Evolutionary conservation across 2,113 vertebrate species (phyloP), one percentile per base, ranked within the genome.

Genomic region (Callipepla californica): DNA sequence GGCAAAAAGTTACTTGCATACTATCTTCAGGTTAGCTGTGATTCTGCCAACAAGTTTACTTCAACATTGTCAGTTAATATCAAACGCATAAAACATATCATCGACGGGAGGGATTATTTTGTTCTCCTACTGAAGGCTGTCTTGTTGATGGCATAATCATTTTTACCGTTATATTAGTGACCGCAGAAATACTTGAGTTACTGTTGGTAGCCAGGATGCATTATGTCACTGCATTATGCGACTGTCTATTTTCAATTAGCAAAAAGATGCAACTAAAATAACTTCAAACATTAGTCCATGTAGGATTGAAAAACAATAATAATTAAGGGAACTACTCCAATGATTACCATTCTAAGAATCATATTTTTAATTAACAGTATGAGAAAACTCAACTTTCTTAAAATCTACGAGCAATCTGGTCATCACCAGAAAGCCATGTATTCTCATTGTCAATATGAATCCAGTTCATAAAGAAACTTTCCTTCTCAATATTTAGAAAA

Each of bases 81-180:
- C 51, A 34, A 38, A 53, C 2, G 13, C 1, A 2, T 2, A 67
- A 7, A 53, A 17, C 1, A 1, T 3, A 6, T 9, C 40, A n/a
- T 0, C 34, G 15, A 6, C 36, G 70, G 13, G 11, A 61, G 5
- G 22, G 15, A 51, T 58, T 65, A 4, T 26, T 63, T 51, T 25
- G 2, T 21, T 47, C 32, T 74, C 1, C 0, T 53, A 15, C 38
- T 51, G 9, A 57, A 26, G 40, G 11, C 9, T 94, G 11, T 26
- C 59, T 36, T 66, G 20, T 11, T 65, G 50, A 34, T 8, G 42
- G 8, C 3, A 21, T 25, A 50, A 78, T 13, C 57, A 25, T 13
- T 40, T 50, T 94, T 14, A 42, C 22, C 13, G 7, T 18, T 80
- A 34, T 28, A 9, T 28, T 2, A 3, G n/a, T 7, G 3, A 22